Evolutionary conservation across 2,888 invertebrate species (phyloP).

Genomic region (Stramonita haemastoma): DNA sequence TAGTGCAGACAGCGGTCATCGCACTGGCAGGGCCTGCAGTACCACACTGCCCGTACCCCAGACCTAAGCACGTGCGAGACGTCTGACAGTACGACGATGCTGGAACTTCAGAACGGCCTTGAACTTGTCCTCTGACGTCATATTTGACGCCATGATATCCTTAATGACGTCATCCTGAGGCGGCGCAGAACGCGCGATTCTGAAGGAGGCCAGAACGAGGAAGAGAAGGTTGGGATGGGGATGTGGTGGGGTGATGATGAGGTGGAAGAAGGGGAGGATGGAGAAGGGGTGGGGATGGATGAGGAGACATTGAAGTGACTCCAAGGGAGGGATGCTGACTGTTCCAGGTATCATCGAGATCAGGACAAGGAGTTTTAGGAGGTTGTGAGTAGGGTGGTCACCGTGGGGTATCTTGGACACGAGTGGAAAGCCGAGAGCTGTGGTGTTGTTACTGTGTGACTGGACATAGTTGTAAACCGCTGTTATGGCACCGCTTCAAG

Average conservation of each 20-base stretch:
- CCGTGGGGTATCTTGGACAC: too few species aligned
- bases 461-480: too few species aligned
- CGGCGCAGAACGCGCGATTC: background rate
- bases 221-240: background rate
- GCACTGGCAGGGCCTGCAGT: conserved; percentile 52
- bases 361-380: too few species aligned
- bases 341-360: too few species aligned
- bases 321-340: too few species aligned
- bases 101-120: conserved; percentile 16
- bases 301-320: background rate
- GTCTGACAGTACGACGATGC: conserved; percentile 36
- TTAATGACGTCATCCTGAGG: conserved; percentile 8
- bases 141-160: conserved; percentile 26
- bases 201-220: background rate
- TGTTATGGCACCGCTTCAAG: too few species aligned
- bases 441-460: too few species aligned
- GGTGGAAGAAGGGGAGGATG: background rate
- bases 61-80: conserved; percentile 19
- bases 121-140: conserved; percentile 35
- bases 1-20: conserved; percentile 49
- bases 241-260: background rate
- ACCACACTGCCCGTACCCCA: conserved; percentile 28
- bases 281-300: background rate
- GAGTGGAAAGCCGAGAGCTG: too few species aligned
- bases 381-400: too few species aligned